Conservation (phyloP, 2,888 invertebrate species). For the Drosophila histrio region DNA sequence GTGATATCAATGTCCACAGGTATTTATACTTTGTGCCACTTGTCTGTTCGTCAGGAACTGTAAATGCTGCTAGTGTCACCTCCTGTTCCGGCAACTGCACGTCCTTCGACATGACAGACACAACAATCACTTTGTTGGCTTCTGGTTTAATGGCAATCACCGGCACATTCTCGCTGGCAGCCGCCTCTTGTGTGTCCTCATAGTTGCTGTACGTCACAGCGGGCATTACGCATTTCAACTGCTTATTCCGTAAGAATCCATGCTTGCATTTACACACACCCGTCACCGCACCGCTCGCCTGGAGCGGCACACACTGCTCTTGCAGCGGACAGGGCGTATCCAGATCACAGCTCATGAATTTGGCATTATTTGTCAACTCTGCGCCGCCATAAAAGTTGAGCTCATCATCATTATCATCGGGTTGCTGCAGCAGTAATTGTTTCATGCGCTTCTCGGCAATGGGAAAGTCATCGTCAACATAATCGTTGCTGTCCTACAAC, state of each 20-base stretch:
- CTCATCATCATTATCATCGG: conserved; percentile 84
- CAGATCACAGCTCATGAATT: conserved; percentile 86
- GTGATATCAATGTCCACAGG: conserved; percentile 93
- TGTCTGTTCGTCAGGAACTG: conserved; percentile 90
- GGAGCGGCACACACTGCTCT: conserved; percentile 88
- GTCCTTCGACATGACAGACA: conserved; percentile 90
- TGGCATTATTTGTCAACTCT: conserved; percentile 68
- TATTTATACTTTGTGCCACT: conserved; percentile 91
- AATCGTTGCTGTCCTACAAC: conserved; percentile 59
- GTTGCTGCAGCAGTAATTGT: conserved; percentile 70
- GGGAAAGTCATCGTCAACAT: conserved; percentile 82
- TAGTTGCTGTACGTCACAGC: conserved; percentile 72
- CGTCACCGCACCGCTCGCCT: conserved; percentile 86
- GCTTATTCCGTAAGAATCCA: conserved; percentile 86
- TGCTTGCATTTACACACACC: conserved; percentile 90
- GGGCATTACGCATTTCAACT: conserved; percentile 82
- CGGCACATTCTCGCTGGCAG: conserved; percentile 36
- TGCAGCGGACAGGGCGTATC: conserved; percentile 87
- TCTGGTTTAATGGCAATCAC: conserved; percentile 64
- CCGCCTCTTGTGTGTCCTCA: conserved; percentile 20
- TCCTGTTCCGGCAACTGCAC: conserved; percentile 93
- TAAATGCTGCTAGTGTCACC: conserved; percentile 92
- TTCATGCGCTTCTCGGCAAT: conserved; percentile 82
- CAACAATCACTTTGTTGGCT: conserved; percentile 88
- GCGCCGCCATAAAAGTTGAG: conserved; percentile 84